Conservation (phyloP, 2,113 vertebrate species). For the Rafetus swinhoei region DNA sequence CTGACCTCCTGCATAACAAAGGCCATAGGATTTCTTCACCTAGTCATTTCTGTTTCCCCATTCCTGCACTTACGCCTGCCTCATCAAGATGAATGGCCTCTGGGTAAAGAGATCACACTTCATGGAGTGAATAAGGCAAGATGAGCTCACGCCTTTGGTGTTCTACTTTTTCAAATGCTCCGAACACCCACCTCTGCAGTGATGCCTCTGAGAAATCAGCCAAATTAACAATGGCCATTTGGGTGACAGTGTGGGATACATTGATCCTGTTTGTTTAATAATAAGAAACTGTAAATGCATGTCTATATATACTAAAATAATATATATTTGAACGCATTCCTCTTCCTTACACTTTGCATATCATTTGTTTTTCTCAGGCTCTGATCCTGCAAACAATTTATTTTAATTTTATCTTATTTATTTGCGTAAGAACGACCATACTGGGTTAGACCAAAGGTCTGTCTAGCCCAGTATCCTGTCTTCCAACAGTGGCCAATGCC, state of each 20-base stretch:
- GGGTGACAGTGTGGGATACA: not conserved
- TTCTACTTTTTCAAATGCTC: not conserved
- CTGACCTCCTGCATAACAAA: not conserved
- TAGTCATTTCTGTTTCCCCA: not conserved
- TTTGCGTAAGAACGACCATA: too few species aligned
- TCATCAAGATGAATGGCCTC: not conserved
- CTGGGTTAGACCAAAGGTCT: too few species aligned
- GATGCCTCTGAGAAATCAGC: not conserved
- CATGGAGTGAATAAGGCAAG: not conserved
- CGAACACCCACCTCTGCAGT: not conserved
- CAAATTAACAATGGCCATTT: not conserved
- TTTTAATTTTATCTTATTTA: not conserved
- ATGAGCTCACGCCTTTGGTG: not conserved
- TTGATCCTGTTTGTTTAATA: not conserved
- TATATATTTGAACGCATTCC: not conserved
- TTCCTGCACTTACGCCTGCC: not conserved
- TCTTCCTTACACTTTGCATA: not conserved
- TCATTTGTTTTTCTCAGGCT: not conserved
- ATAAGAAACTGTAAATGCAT: not conserved
- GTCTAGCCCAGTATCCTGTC: too few species aligned
- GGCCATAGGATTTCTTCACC: not conserved
- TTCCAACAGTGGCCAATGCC: too few species aligned
- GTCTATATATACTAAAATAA: not conserved
- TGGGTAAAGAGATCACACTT: not conserved
- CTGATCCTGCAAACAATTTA: not conserved